Percentiles rank a stretch among this genome's conserved stretches.
phyloP scores from a whole-genome alignment of 2,888 invertebrate species.

The Lymantria monacha region DNA sequence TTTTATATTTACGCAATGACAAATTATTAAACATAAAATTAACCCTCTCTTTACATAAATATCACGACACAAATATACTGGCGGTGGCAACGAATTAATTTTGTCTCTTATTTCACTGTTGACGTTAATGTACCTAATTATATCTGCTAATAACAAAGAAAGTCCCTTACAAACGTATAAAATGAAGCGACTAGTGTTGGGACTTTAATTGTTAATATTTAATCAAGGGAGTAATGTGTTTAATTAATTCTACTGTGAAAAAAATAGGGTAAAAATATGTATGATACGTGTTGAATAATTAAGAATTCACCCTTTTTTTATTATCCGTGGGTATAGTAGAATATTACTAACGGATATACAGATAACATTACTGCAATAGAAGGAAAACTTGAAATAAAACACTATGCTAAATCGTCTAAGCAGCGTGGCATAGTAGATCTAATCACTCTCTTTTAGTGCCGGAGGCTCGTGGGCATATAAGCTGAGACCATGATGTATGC shows the following conservation, averaged over 20 bases:
- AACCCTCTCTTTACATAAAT: conserved; percentile 19
- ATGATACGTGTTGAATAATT: too few relatives aligned
- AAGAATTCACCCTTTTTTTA: too few relatives aligned
- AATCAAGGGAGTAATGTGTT: neutral
- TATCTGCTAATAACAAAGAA: conserved; percentile 58
- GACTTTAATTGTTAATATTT: neutral
- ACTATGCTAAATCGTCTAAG: too few relatives aligned
- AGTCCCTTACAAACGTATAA: conserved; percentile 54
- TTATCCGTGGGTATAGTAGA: too few relatives aligned
- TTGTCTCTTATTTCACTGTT: conserved; percentile 31
- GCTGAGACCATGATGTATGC: too few relatives aligned
- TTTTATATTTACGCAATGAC: neutral
- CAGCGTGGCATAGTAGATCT: too few relatives aligned
- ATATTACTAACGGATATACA: too few relatives aligned
- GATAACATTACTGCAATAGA: too few relatives aligned
- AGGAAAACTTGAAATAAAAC: too few relatives aligned
- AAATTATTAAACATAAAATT: conserved; percentile 3
- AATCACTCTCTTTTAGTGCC: too few relatives aligned
- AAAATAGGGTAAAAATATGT: neutral
- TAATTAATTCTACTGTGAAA: neutral
- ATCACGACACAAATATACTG: conserved; percentile 19
- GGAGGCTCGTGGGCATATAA: too few relatives aligned
- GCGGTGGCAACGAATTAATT: conserved; percentile 27
- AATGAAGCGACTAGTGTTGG: conserved; percentile 44
- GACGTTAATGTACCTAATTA: conserved; percentile 50